Evolutionary conservation across 2,888 invertebrate genomes (phyloP), one percentile per base, ranked within the genome.

Genomic region (Amiota mariae): DNA sequence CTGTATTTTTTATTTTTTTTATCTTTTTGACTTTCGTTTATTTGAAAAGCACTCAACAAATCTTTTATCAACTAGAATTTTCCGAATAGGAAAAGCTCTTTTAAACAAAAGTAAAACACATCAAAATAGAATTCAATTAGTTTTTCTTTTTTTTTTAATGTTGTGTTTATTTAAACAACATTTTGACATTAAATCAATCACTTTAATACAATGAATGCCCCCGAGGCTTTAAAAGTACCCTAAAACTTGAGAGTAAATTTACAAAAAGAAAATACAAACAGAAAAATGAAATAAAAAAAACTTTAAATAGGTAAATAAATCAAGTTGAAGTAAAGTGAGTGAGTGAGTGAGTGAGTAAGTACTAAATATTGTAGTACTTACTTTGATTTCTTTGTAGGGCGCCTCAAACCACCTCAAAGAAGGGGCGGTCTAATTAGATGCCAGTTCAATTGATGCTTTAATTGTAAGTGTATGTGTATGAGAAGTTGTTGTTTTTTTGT

Each of bases 161-260:
- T n/a, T n/a, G n/a, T 36, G 36, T 36, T 36, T 36, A 36, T 36
- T 36, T 36, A 36, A 36, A 36, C 59, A 59, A 59, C 59, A 59
- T 36, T 63, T 63, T 63, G 63, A 63, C 63, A 63, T 63, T 63
- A 63, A 63, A 63, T 63, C 63, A 63, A 63, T 63, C 63, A 63
- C 63, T 63, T 63, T 63, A 63, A 46, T 18, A 63, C 46, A 61
- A 20, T n/a, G 11, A 59, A 20, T 20, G 59, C n/a, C 11, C 20
- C 11, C 20, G 20, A 10, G 12, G 8, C 13, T 18, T 15, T 24
- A 24, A 57, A 18, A 57, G 57, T 10, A 18, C 18, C 15, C 59
- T 18, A 59, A 20, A 18, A 20, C n/a, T 20, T 15, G 12, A 51
- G 13, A 51, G n/a, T 0, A 11, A 3, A 51, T n/a, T n/a, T 51